Base-by-base conservation (phyloP, 2,797 vertebrate genomes). In the Hippopotamyrus pictus region DNA sequence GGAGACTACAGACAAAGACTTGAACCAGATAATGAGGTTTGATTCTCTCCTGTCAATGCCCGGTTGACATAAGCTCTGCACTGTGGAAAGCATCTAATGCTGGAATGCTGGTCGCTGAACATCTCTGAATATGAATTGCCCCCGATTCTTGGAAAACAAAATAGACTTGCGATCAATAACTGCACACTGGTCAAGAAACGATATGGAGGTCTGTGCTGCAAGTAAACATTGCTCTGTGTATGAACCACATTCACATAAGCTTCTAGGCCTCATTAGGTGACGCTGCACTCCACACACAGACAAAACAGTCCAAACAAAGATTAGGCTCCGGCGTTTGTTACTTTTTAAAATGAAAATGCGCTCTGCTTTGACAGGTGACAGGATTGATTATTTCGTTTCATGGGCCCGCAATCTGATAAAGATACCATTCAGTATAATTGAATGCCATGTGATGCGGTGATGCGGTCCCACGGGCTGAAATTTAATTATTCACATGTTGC, bases 291-390 rank as follows among this genome's bases (percentile, higher is more conserved):
- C 50, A 76, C 87, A 73, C 90, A 88, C 90, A 88, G 25, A 89
- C 88, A 89, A 92, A 93, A 93, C 14, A 93, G 48, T 85, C 22
- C 76, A 90, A 86, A 88, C 54, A 50, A 92, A 92, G 59, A 65
- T 73, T 44, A 33, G 19, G 19, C 57, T 44, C 76, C 69, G 88
- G 85, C 65, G 76, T 25, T 44, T 82, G 83, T 88, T 89, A 22
- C 50, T 82, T 88, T 76, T 76, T 89, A 53, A 82, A 69, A 90
- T 89, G 88, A 90, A 88, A 54, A 4, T 29, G 44, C 33, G n/a
- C 29, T 86, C 19, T 51, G 33, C 12, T 17, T 46, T 29, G 57
- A 19, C 14, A 19, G 83, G 84, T 54, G 83, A 91, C 76, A 83
- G n/a, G 69, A 90, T 88, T 88, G 88, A 53, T 87, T 41, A 59